Evolutionary conservation across 2,888 invertebrate species (phyloP).

Genomic region (Abrostola tripartita): DNA sequence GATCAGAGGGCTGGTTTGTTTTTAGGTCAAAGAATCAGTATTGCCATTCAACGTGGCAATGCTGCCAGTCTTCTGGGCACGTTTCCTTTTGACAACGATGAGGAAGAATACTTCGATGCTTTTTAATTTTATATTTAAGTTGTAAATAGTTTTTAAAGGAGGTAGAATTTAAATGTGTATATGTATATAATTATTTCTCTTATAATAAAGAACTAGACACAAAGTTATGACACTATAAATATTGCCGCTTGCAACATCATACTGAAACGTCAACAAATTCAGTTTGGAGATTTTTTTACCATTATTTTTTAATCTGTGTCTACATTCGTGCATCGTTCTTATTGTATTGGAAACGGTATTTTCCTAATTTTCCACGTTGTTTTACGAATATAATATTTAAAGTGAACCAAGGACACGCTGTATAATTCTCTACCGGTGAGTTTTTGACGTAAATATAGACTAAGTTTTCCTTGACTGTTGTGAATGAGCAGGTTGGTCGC

Average conservation of each 20-base stretch:
- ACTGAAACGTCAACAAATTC: slow-evolving; percentile 39
- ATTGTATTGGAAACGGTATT: slow-evolving; percentile 43
- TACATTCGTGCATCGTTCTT: slow-evolving; percentile 33
- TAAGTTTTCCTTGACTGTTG: slow-evolving; percentile 9
- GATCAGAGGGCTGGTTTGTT: too few species aligned
- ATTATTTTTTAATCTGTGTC: slow-evolving; percentile 53
- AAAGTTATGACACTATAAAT: neutral
- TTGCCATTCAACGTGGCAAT: too few species aligned
- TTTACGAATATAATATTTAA: slow-evolving; percentile 31
- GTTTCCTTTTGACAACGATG: too few species aligned
- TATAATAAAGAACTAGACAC: too few species aligned
- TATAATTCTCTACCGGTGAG: slow-evolving; percentile 45
- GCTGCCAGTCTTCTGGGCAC: too few species aligned
- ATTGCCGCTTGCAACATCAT: slow-evolving; percentile 29
- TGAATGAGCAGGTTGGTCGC: slow-evolving; percentile 24
- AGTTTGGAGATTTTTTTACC: slow-evolving; percentile 26
- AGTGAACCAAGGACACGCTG: slow-evolving; percentile 38
- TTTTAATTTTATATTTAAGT: too few species aligned
- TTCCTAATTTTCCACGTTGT: slow-evolving; percentile 39
- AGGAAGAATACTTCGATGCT: too few species aligned
- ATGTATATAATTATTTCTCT: too few species aligned
- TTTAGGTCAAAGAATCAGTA: too few species aligned
- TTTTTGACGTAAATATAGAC: slow-evolving; percentile 27
- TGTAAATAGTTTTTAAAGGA: too few species aligned
- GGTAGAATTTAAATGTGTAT: too few species aligned